phyloP scores from a whole-genome alignment of 2,113 vertebrate genomes.

The Salvator merianae region DNA sequence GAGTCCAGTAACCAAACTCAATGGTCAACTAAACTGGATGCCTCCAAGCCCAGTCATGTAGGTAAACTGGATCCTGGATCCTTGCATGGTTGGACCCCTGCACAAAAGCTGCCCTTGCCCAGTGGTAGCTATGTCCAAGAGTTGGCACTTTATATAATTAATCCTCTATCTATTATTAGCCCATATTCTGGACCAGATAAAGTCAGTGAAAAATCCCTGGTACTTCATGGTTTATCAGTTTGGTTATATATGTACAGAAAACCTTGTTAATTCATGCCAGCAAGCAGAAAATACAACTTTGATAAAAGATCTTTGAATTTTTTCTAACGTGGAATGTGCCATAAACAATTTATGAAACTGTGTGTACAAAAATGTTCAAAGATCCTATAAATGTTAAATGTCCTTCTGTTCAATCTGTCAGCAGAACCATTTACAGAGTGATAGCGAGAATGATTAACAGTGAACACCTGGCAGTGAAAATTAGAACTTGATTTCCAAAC shows the following conservation, averaged over 20 bases:
- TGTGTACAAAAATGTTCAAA: constrained; percentile 20
- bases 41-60: no score
- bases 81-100: no score
- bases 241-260: constrained; percentile 24
- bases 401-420: not conserved
- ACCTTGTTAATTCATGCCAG: not conserved
- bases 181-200: not conserved
- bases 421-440: not conserved
- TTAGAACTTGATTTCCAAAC: no score
- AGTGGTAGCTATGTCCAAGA: no score
- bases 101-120: no score
- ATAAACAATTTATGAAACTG: constrained; percentile 42
- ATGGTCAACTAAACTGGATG: no score
- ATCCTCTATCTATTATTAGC: not conserved
- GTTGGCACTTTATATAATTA: no score
- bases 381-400: constrained; percentile 36
- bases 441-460: not conserved
- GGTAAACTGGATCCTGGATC: no score
- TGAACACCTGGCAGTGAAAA: not conserved
- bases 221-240: constrained; percentile 45
- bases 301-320: constrained; percentile 14
- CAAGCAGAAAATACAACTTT: constrained; percentile 24
- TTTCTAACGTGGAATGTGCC: constrained; percentile 27
- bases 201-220: constrained; percentile 5
- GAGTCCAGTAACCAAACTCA: no score